These are phyloP conservation scores for Anodontia alba DNA, from an alignment of 2,888 invertebrate genomes.

Conservation along the genomic window DNA sequence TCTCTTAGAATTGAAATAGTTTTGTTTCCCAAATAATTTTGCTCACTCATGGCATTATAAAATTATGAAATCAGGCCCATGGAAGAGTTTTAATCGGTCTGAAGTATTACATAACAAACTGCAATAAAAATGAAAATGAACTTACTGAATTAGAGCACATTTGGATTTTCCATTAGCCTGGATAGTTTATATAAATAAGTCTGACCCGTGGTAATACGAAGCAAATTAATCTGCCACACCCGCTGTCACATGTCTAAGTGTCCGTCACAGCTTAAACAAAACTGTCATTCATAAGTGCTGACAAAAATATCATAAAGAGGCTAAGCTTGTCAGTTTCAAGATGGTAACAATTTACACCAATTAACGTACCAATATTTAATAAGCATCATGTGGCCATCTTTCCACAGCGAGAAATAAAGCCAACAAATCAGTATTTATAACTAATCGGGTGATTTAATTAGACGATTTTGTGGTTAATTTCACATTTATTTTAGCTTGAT, in stretches of 20 bases:
- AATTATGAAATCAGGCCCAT: too few relatives aligned
- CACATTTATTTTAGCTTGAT: conserved; percentile 19
- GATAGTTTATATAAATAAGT: not conserved
- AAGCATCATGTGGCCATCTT: conserved; percentile 23
- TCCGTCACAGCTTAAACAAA: not conserved
- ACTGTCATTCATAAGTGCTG: conserved; percentile 14
- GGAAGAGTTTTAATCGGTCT: too few relatives aligned
- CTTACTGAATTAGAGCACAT: too few relatives aligned
- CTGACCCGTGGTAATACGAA: not conserved
- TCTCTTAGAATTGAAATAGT: too few relatives aligned
- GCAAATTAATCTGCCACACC: not conserved
- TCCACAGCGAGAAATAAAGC: conserved; percentile 8
- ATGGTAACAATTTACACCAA: conserved; percentile 10
- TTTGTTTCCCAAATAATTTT: too few relatives aligned
- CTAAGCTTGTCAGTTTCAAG: conserved; percentile 14
- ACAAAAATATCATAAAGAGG: conserved; percentile 12
- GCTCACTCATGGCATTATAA: too few relatives aligned
- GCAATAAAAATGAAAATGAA: too few relatives aligned
- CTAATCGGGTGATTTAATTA: conserved; percentile 17
- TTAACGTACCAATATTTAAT: conserved; percentile 12
- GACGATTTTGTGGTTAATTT: conserved; percentile 25
- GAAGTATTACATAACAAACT: too few relatives aligned
- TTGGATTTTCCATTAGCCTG: too few relatives aligned
- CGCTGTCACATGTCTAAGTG: not conserved
- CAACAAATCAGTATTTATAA: conserved; percentile 11